phyloP scores from a whole-genome alignment of 2,797 vertebrate genomes.

The Chaetophractus vellerosus region DNA sequence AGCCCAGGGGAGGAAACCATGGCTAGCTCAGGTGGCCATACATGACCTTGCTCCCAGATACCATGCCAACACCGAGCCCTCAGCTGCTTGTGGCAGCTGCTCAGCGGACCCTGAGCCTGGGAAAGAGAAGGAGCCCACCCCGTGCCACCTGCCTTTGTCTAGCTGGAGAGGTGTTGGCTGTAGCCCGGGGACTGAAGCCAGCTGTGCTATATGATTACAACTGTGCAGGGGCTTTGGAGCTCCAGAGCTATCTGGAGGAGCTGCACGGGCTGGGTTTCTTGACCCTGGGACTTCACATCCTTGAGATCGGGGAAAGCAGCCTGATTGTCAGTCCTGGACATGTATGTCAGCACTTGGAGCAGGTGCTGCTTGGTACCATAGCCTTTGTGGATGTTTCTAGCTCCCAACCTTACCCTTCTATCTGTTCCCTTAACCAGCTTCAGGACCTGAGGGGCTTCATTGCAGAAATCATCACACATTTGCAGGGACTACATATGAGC shows the following conservation, averaged over 20 bases:
- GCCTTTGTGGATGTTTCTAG: slow-evolving; percentile 92
- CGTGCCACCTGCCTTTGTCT: slow-evolving; percentile 90
- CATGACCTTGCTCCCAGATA: background rate
- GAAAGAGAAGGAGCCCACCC: slow-evolving; percentile 88
- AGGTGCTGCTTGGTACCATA: slow-evolving; percentile 78
- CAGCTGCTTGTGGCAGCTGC: slow-evolving; percentile 89
- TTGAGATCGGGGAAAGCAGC: slow-evolving; percentile 90
- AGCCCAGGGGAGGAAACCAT: background rate
- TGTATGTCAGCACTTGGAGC: slow-evolving; percentile 86
- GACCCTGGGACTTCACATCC: slow-evolving; percentile 88
- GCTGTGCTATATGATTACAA: slow-evolving; percentile 94
- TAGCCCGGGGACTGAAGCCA: slow-evolving; percentile 94
- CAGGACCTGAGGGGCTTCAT: slow-evolving; percentile 83
- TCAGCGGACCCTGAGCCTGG: slow-evolving; percentile 83
- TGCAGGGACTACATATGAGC: slow-evolving; percentile 80
- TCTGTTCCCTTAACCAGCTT: slow-evolving; percentile 79
- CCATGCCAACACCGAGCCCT: slow-evolving; percentile 77
- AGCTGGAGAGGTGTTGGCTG: slow-evolving; percentile 92
- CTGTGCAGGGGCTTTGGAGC: slow-evolving; percentile 88
- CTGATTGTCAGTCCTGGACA: slow-evolving; percentile 90
- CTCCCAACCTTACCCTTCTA: slow-evolving; percentile 87
- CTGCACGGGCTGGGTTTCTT: slow-evolving; percentile 90
- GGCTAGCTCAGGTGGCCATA: slow-evolving; percentile 28
- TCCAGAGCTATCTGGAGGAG: slow-evolving; percentile 91
- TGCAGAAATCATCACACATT: slow-evolving; percentile 86